A percentile compares a stretch with the other conserved stretches of the same genome.
phyloP scores from a whole-genome alignment of 53 echinoderm and acorn worm genomes.

The Holothuria scabra region DNA sequence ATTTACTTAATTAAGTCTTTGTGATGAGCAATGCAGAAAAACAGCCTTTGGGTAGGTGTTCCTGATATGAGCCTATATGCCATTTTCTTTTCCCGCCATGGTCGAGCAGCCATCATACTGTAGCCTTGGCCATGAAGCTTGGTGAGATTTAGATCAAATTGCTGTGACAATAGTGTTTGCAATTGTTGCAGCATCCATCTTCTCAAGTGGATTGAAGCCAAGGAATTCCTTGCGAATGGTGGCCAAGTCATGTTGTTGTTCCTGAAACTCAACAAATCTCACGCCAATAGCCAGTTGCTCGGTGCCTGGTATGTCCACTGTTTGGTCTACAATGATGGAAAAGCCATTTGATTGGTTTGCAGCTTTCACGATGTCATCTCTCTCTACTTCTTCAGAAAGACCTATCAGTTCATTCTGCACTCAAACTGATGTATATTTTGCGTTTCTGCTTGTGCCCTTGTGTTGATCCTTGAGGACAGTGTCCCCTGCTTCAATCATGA shows the following conservation, averaged over 20 bases:
- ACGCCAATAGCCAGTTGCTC: constrained; percentile 3
- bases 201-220: background rate
- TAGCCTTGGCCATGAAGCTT: background rate
- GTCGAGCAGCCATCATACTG: background rate
- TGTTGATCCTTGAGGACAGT: too few species aligned
- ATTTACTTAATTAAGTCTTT: background rate
- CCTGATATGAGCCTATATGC: background rate
- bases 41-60: background rate
- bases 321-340: background rate
- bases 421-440: too few species aligned
- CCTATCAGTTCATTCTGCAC: background rate
- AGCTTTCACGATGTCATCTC: background rate
- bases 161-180: background rate
- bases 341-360: background rate
- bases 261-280: too few species aligned
- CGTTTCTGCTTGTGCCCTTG: background rate
- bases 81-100: background rate
- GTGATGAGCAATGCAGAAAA: background rate
- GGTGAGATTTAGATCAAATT: background rate
- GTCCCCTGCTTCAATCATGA: too few species aligned
- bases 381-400: background rate
- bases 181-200: constrained; percentile 1
- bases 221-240: too few species aligned
- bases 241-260: too few species aligned
- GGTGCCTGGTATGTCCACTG: background rate